These are phyloP conservation scores for Bos taurus DNA, from an alignment of 2,113 vertebrate species.

Conservation along the genomic window DNA sequence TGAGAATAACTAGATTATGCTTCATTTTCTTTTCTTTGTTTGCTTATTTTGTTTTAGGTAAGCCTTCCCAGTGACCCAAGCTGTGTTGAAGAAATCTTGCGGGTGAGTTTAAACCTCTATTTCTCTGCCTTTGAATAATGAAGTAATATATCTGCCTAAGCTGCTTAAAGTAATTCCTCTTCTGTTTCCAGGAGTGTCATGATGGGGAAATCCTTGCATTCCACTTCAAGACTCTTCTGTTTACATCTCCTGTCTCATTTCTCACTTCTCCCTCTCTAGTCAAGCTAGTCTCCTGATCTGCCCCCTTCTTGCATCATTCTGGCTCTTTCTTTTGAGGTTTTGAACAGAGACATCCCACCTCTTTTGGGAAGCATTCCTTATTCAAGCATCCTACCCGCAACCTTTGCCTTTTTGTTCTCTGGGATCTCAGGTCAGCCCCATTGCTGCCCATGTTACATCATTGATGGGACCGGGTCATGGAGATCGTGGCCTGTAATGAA, in stretches of 20 bases:
- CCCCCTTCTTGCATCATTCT: neutral
- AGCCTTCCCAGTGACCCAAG: conserved; percentile 93
- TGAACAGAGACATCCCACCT: neutral
- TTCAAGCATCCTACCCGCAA: neutral
- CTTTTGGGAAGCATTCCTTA: neutral
- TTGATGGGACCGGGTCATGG: neutral
- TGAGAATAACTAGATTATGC: conserved; percentile 48
- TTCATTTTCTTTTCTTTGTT: conserved; percentile 50
- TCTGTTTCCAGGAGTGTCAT: neutral
- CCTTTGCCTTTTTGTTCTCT: neutral
- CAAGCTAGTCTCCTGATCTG: neutral
- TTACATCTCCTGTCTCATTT: neutral
- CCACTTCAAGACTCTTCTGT: neutral
- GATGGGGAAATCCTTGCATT: neutral
- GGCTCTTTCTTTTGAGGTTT: neutral
- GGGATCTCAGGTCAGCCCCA: neutral
- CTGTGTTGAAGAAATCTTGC: conserved; percentile 97
- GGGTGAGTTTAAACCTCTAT: conserved; percentile 85
- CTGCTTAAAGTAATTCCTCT: neutral
- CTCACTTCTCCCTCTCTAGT: neutral
- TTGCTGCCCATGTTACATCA: neutral
- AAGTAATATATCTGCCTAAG: conserved; percentile 11
- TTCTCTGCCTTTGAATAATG: conserved; percentile 56
- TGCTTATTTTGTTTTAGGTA: conserved; percentile 84
- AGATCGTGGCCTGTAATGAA: neutral